Evolutionary conservation across 1,140 invertebrate genomes (phyloP), one percentile per base, ranked within the genome.

Genomic region (Triops longicaudatus): DNA sequence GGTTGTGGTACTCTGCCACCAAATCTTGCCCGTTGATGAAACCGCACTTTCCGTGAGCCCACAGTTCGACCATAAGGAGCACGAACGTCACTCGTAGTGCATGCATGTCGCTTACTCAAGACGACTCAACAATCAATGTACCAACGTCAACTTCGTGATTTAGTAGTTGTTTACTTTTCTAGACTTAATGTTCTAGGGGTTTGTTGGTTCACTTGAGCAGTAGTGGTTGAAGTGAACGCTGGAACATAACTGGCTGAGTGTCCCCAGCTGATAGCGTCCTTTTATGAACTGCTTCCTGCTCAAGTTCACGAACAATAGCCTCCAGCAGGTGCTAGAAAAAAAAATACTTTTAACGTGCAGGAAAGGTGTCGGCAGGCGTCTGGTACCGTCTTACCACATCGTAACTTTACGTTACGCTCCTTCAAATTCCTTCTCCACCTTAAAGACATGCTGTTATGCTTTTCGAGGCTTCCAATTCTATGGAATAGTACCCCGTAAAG

Each of bases 271-370:
- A 63, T 22, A 22, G 50, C 50, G 50, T 63, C 50, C 50, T 63
- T 63, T 63, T 63, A 63, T 63, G 22, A 63, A 63, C 50, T 63
- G 50, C 50, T 63, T 63, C 50, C 14, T 63, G 50, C 50, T 63
- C 50, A 63, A 63, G 50, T 63, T 63, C 50, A 63, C 50, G 50
- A 63, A 63, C 22, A 63, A 5, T 63, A n/a, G 17, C 50, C 50
- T 63, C 17, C 50, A 63, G 50, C 10, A 63, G 50, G 22, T 63
- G 17, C 14, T n/a, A n/a, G n/a, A n/a, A 63, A 17, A 10, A 22
- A 9, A 63, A 63, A 63, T 63, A 0, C 50, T 14, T 63, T 6
- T 63, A 37, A 37, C 31, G 31, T 63, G 14, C 50, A 17, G 22
- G 50, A 17, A 17, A 63, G 50, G 50, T 63, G 50, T 63, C 50